phyloP scores from a whole-genome alignment of 2,113 vertebrate species.

The Carassius carassius region DNA sequence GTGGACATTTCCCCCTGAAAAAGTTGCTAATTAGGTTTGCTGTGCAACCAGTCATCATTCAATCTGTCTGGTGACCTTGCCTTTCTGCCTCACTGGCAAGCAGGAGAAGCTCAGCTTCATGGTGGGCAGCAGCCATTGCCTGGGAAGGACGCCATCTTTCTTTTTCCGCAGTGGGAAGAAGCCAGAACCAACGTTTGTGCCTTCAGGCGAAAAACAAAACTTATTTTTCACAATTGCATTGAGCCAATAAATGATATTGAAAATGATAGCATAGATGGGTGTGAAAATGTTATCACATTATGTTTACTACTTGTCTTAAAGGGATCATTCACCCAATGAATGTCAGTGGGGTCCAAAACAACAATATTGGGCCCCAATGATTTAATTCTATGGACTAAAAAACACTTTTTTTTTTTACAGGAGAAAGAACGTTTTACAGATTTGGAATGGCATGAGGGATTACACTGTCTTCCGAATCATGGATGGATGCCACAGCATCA shows the following conservation, averaged over 20 bases:
- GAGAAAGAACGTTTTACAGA: too few species aligned
- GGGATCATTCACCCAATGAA: too few species aligned
- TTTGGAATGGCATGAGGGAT: conserved; percentile 41
- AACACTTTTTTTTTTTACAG: too few species aligned
- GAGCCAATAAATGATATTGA: conserved; percentile 24
- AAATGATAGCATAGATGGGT: conserved; percentile 61
- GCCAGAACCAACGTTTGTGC: conserved; percentile 60
- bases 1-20: conserved; percentile 63
- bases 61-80: conserved; percentile 77
- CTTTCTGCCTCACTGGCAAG: conserved; percentile 74
- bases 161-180: conserved; percentile 46
- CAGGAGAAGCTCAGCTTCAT: conserved; percentile 58
- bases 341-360: too few species aligned
- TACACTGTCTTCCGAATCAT: conserved; percentile 75
- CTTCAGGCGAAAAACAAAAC: conserved; percentile 67
- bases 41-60: conserved; percentile 69
- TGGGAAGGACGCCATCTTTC: conserved; percentile 73
- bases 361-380: too few species aligned
- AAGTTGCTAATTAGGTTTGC: conserved; percentile 77
- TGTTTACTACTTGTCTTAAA: background rate
- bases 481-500: conserved; percentile 72
- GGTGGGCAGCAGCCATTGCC: conserved; percentile 54
- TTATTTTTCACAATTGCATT: conserved; percentile 64
- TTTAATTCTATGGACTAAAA: too few species aligned
- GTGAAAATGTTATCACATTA: conserved; percentile 44